These are phyloP conservation scores for Typhlomys cinereus DNA, from an alignment of 2,113 vertebrate genomes.

Conservation along the genomic window DNA sequence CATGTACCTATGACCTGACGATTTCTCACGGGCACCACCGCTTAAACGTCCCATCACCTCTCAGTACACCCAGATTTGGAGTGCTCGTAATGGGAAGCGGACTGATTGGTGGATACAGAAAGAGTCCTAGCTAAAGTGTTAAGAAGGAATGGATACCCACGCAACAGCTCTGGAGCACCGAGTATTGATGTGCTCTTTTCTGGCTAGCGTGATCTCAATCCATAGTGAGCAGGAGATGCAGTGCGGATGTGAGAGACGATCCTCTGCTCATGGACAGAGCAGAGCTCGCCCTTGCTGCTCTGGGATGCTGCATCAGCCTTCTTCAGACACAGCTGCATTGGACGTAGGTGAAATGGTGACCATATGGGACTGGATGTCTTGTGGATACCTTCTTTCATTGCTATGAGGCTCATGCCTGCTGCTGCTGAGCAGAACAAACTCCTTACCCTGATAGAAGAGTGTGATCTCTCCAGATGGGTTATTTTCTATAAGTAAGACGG, in stretches of 20 bases:
- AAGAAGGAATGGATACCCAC: fast-evolving
- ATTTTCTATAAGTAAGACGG: too few relatives aligned
- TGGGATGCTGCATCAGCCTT: background rate
- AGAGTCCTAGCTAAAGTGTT: background rate
- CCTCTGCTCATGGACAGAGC: background rate
- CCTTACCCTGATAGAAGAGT: background rate
- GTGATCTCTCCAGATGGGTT: background rate
- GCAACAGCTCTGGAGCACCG: background rate
- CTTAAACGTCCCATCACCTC: background rate
- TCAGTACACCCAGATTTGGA: background rate
- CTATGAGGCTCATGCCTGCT: background rate
- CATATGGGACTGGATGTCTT: background rate
- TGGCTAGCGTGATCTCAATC: background rate
- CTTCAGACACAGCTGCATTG: too few relatives aligned
- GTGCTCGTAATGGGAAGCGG: background rate
- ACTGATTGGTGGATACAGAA: background rate
- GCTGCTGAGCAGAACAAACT: background rate
- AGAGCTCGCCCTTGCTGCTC: background rate
- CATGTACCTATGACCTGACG: background rate
- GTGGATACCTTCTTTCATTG: background rate
- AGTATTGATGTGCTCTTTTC: background rate
- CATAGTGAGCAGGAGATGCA: background rate
- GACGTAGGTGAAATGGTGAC: background rate
- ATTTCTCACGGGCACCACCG: background rate
- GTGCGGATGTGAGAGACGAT: background rate